A percentile compares a stretch with the other conserved stretches of the same genome.
These are phyloP conservation scores for Agelaius tricolor DNA, from an alignment of 2,113 vertebrate genomes.

Conservation along the genomic window DNA sequence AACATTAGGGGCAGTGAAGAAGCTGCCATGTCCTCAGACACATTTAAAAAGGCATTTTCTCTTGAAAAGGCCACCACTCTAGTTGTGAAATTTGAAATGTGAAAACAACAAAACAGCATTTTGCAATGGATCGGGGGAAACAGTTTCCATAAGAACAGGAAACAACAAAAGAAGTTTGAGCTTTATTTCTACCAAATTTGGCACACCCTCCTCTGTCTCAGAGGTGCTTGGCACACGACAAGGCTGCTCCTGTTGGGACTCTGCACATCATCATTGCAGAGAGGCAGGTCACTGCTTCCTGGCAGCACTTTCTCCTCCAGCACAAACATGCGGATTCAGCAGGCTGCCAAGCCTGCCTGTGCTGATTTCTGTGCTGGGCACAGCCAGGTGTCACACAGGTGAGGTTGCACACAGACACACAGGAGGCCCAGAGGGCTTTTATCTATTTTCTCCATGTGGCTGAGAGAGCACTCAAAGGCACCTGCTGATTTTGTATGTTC, in stretches of 20 bases:
- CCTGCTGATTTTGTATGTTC: slow-evolving; percentile 62
- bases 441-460: slow-evolving; percentile 47
- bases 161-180: neutral
- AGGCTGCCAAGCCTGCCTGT: slow-evolving; percentile 19
- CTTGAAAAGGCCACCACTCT: neutral
- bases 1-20: neutral
- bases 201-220: neutral
- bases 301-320: slow-evolving; percentile 18
- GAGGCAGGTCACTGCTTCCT: slow-evolving; percentile 35
- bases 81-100: neutral
- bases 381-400: slow-evolving; percentile 67
- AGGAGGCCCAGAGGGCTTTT: slow-evolving; percentile 36
- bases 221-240: neutral
- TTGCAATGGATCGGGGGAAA: neutral
- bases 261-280: neutral
- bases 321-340: slow-evolving; percentile 41
- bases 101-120: neutral
- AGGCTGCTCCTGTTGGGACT: neutral
- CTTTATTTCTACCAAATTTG: neutral
- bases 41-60: slow-evolving; percentile 4
- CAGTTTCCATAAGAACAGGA: neutral
- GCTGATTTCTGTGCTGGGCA: slow-evolving; percentile 44
- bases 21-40: neutral
- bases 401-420: neutral
- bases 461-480: slow-evolving; percentile 31